These are phyloP conservation scores for Dromius quadrimaculatus DNA, from an alignment of 2,888 invertebrate species.

Conservation along the genomic window DNA sequence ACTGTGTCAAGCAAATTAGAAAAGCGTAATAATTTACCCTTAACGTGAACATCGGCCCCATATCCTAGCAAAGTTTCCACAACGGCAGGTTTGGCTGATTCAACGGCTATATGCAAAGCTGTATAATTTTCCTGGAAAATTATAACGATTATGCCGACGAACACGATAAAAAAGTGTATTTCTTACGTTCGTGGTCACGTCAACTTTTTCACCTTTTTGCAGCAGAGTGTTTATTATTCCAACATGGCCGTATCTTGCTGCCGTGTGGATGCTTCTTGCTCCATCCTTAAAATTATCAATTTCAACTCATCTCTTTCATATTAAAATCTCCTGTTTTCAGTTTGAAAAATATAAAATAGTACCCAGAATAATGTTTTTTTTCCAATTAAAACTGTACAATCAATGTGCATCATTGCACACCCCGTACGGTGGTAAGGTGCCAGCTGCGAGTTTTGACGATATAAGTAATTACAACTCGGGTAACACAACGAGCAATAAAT, in stretches of 20 bases:
- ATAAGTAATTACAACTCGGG: too few species aligned
- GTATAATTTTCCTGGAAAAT: constrained; percentile 79
- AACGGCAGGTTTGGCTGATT: constrained; percentile 92
- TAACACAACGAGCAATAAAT: too few species aligned
- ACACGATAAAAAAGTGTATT: constrained; percentile 52
- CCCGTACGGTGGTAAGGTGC: too few species aligned
- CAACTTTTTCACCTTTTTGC: constrained; percentile 96
- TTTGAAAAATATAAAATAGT: too few species aligned
- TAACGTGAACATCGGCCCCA: constrained; percentile 96
- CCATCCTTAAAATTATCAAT: constrained; percentile 77
- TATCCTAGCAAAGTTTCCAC: constrained; percentile 96
- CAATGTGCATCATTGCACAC: too few species aligned
- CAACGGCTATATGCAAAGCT: constrained; percentile 96
- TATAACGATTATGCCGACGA: constrained; percentile 39
- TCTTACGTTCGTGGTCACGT: constrained; percentile 92
- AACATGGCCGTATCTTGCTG: constrained; percentile 96
- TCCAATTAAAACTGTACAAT: too few species aligned
- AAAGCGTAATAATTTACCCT: constrained; percentile 67
- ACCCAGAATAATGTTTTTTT: too few species aligned
- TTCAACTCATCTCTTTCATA: too few species aligned
- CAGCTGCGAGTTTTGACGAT: too few species aligned
- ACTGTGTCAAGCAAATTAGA: constrained; percentile 2
- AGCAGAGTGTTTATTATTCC: constrained; percentile 96
- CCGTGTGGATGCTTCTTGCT: constrained; percentile 97
- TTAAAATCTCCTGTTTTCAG: too few species aligned